These are phyloP conservation scores for Clarias laeviceps DNA, from an alignment of 2,797 vertebrate genomes.

Conservation along the genomic window DNA sequence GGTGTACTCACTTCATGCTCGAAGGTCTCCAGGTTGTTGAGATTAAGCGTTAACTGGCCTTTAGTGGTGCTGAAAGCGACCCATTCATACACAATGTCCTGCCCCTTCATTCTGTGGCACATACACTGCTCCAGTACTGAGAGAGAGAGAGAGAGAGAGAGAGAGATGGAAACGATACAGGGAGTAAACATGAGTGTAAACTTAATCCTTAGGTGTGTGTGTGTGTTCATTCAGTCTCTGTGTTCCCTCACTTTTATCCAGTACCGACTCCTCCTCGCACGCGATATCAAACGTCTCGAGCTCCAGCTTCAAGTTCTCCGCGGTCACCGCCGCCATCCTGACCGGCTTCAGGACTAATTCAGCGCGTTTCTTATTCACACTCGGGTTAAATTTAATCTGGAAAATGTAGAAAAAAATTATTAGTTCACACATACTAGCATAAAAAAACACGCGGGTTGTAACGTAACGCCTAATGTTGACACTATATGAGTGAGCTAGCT, in stretches of 20 bases:
- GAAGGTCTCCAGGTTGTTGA: slow-evolving; percentile 76
- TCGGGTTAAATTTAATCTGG: background rate
- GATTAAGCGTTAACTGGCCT: slow-evolving; percentile 65
- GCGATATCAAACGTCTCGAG: slow-evolving; percentile 70
- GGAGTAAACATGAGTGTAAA: background rate
- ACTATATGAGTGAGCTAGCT: background rate
- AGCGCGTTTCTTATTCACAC: background rate
- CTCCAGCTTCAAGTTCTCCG: slow-evolving; percentile 66
- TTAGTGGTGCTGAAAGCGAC: slow-evolving; percentile 82
- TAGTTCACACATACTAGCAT: background rate
- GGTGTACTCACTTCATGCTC: slow-evolving; percentile 81
- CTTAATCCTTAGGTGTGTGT: background rate
- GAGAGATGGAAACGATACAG: background rate
- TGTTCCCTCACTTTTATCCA: slow-evolving; percentile 74
- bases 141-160: background rate
- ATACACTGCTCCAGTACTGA: slow-evolving; percentile 87
- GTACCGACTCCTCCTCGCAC: slow-evolving; percentile 65
- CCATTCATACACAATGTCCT: slow-evolving; percentile 77
- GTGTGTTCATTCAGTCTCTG: background rate
- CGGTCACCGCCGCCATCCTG: slow-evolving; percentile 54
- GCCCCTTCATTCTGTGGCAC: slow-evolving; percentile 70
- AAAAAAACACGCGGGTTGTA: background rate
- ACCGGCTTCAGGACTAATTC: background rate
- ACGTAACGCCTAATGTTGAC: background rate
- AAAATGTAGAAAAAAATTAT: background rate